Evolutionary conservation across 2,888 invertebrate species (phyloP).

Genomic region (Phasia obesa): DNA sequence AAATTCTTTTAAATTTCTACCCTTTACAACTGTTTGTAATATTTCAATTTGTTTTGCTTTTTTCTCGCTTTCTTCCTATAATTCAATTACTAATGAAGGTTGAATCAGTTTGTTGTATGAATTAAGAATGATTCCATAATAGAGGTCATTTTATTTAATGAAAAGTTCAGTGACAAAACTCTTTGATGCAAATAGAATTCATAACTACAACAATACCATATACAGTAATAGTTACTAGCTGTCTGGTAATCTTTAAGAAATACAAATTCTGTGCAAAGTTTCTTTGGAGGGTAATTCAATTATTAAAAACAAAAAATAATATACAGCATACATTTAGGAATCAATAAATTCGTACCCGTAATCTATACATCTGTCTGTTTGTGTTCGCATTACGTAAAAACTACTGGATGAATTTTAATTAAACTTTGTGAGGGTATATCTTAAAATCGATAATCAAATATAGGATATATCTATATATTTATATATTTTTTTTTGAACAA

Average conservation of each 20-base stretch:
- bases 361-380: too few species aligned
- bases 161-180: constrained; percentile 67
- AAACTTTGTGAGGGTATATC: too few species aligned
- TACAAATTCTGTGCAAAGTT: background rate
- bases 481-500: too few species aligned
- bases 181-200: constrained; percentile 55
- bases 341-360: constrained; percentile 24
- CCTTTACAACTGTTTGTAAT: constrained; percentile 33
- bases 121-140: constrained; percentile 48
- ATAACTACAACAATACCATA: constrained; percentile 10
- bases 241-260: background rate
- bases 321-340: constrained; percentile 33
- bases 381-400: too few species aligned
- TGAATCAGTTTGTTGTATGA: constrained; percentile 64
- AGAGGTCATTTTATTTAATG: constrained; percentile 66
- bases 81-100: constrained; percentile 70
- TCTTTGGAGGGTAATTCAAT: too few species aligned
- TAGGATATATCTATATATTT: too few species aligned
- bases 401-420: too few species aligned
- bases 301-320: background rate
- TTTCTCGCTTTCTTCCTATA: constrained; percentile 47
- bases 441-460: too few species aligned
- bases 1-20: constrained; percentile 32
- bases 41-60: constrained; percentile 42
- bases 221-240: constrained; percentile 20